Base-by-base conservation (phyloP, 2,888 invertebrate species). In the Tryphoninae sp. region DNA sequence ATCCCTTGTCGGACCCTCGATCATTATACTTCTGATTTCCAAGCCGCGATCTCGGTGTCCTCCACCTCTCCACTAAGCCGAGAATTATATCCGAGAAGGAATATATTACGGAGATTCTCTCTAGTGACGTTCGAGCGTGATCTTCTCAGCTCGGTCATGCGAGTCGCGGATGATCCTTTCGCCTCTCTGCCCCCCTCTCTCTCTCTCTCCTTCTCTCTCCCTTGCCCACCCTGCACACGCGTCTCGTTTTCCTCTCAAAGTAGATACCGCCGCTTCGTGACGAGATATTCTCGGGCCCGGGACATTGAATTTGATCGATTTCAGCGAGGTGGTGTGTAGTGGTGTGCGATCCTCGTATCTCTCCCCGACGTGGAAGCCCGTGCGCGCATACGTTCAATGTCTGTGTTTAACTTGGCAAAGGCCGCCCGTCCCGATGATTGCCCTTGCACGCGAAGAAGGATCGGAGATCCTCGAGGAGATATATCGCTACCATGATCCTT, bases 241-340 rank as follows among this genome's bases (percentile, higher is more conserved):
- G 51, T 67, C 72, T 68, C 68, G 65, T 62, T 65, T 59, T 72
- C 67, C 49, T 73, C 73, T 77, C 73, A 77, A 81, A 81, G 80
- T 68, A 71, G 61, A 80, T 80, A 77, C 77, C 77, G 73, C 77
- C 65, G n/a, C 22, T 53, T 73, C 55, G 55, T 22, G 71, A 62
- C 67, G 76, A 72, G 76, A 72, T 73, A 22, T 26, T 11, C 51
- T 40, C 51, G 13, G 72, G 9, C 19, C 19, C 61, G 61, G 68
- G 64, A 78, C 78, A 81, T 78, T 81, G 77, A 78, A 81, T 81
- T 81, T 81, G 73, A 81, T 77, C 73, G 73, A 81, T 81, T 81
- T 73, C 45, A 45, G 13, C 33, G 2, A 33, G 33, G 6, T 33
- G 33, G 33, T 33, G 33, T 33, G 33, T 33, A 33, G 6, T 33